Evolutionary conservation across 2,113 vertebrate genomes (phyloP).

Genomic region (Pseudopipra pipra): DNA sequence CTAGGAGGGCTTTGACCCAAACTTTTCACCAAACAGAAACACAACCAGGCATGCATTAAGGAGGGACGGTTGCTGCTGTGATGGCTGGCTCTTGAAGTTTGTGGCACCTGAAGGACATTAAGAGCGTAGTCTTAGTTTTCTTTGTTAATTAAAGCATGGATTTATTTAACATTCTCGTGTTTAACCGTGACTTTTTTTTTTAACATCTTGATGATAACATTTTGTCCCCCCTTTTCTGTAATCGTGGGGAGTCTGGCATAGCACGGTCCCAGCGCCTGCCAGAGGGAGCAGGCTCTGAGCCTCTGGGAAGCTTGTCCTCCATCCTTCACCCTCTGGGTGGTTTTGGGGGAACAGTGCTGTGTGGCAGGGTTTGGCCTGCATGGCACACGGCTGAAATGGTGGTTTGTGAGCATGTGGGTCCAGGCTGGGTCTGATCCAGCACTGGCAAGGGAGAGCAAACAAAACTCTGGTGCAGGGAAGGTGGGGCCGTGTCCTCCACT

Average conservation of each 20-base stretch:
- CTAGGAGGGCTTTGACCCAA: neutral
- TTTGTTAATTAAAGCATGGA: neutral
- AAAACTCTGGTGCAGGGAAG: neutral
- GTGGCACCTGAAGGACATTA: neutral
- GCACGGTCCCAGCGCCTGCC: fast-evolving
- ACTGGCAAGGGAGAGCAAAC: neutral
- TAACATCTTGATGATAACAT: neutral
- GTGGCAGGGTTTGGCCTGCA: neutral
- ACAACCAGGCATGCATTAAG: neutral
- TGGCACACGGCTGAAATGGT: neutral
- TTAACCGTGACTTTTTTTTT: neutral
- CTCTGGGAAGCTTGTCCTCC: fast-evolving
- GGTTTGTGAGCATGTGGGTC: fast-evolving
- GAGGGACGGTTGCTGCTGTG: neutral
- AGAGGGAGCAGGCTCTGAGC: neutral
- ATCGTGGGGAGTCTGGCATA: fast-evolving
- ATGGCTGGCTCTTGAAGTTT: neutral
- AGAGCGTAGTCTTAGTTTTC: neutral
- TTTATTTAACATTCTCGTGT: neutral
- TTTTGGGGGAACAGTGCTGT: neutral
- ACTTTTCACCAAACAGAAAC: neutral
- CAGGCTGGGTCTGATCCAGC: neutral
- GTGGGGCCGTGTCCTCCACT: neutral
- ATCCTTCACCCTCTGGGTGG: neutral
- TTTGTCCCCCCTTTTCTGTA: neutral